Percentiles rank a stretch among this genome's conserved stretches.
These are phyloP conservation scores for Adela reaumurella DNA, from an alignment of 2,888 invertebrate species.

Conservation along the genomic window DNA sequence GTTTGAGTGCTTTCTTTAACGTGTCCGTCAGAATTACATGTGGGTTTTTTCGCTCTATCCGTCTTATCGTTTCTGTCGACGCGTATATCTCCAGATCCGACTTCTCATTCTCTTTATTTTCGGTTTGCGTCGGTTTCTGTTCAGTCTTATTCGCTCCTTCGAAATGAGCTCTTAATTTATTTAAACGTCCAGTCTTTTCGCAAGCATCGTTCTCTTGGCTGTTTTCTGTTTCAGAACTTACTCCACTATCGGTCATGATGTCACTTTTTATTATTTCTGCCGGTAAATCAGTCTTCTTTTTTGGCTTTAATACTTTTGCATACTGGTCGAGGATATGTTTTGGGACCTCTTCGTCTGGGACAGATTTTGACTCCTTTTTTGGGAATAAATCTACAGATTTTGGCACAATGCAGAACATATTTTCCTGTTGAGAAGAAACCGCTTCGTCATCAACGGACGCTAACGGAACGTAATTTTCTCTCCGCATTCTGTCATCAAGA, in stretches of 20 bases:
- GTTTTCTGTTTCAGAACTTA: slow-evolving; percentile 49
- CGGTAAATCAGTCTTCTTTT: slow-evolving; percentile 14
- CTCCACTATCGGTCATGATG: slow-evolving; percentile 46
- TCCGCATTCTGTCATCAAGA: slow-evolving; percentile 42
- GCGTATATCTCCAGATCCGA: slow-evolving; percentile 22
- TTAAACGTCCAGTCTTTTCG: slow-evolving; percentile 21
- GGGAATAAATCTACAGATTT: too few species aligned
- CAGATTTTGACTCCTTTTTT: slow-evolving; percentile 19
- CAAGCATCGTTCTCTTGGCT: slow-evolving; percentile 24
- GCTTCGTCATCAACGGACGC: slow-evolving; percentile 5
- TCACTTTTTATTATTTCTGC: slow-evolving; percentile 33
- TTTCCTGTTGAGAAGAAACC: too few species aligned
- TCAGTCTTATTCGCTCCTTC: slow-evolving; percentile 19
- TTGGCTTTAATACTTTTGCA: slow-evolving; percentile 40
- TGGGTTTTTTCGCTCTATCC: slow-evolving; percentile 39
- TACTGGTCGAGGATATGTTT: slow-evolving; percentile 46
- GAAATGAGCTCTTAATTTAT: slow-evolving; percentile 11
- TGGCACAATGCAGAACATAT: too few species aligned
- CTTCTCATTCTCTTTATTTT: slow-evolving; percentile 12
- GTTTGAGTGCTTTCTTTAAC: slow-evolving; percentile 61
- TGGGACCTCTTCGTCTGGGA: slow-evolving; percentile 39
- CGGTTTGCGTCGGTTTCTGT: slow-evolving; percentile 16
- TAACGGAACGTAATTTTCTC: slow-evolving; percentile 31
- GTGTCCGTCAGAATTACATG: slow-evolving; percentile 54
- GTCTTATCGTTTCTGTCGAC: slow-evolving; percentile 39